Evolutionary conservation across 2,888 invertebrate species (phyloP).

Genomic region (Phasia obesa): DNA sequence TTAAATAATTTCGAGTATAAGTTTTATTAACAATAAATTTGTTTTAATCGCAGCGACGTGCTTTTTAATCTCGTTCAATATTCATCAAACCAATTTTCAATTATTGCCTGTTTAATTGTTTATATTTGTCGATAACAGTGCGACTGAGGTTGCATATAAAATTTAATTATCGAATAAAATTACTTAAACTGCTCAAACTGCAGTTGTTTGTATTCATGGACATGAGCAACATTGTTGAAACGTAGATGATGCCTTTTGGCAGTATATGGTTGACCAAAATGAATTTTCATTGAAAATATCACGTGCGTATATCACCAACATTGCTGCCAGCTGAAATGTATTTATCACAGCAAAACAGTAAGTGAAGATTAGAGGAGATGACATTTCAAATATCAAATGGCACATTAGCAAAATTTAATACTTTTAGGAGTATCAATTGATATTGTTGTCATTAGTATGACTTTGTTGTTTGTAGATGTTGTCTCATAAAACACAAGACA

Average conservation of each 20-base stretch:
- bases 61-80: conserved; percentile 20
- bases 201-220: conserved; percentile 7
- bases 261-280: conserved; percentile 25
- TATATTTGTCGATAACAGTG: conserved; percentile 2
- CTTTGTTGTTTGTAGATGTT: neutral
- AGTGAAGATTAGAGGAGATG: neutral
- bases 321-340: neutral
- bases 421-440: neutral
- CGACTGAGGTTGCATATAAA: neutral
- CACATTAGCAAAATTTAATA: conserved; percentile 1
- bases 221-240: neutral
- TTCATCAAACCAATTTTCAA: conserved; percentile 28
- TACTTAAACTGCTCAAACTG: neutral
- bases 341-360: no score
- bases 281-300: conserved; percentile 17
- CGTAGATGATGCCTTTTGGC: neutral
- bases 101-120: conserved; percentile 30
- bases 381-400: conserved; percentile 7
- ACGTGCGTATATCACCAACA: conserved; percentile 8
- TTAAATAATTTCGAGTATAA: conserved; percentile 5
- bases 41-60: conserved; percentile 16
- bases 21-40: conserved; percentile 10
- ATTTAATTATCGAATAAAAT: conserved; percentile 15
- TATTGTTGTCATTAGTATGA: neutral
- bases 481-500: no score